Evolutionary conservation across 2,113 vertebrate species (phyloP).

Genomic region (Leptobrachium ailaonicum): DNA sequence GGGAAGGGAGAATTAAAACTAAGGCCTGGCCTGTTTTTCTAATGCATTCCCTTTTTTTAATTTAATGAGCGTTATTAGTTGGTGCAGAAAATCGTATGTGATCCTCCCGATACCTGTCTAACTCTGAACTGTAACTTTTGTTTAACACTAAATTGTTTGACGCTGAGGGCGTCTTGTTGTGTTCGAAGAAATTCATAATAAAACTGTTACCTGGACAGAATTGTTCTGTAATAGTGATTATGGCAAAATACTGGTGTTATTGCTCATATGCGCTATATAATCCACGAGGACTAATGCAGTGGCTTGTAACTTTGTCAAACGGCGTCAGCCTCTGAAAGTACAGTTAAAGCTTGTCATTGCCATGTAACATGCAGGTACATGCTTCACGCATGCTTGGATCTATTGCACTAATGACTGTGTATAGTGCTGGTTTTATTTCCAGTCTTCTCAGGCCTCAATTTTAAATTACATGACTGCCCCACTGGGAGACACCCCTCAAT

Average conservation of each 20-base stretch:
- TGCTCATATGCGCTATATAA: too few relatives aligned
- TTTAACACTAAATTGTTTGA: constrained; percentile 42
- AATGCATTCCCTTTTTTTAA: too few relatives aligned
- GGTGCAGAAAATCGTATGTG: constrained; percentile 2
- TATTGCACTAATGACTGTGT: constrained; percentile 12
- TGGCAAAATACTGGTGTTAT: too few relatives aligned
- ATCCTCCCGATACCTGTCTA: constrained; percentile 10
- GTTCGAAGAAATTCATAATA: constrained; percentile 35
- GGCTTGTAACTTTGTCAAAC: neutral
- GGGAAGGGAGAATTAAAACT: too few relatives aligned
- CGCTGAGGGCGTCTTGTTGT: constrained; percentile 16
- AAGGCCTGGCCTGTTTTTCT: too few relatives aligned
- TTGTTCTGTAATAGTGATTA: too few relatives aligned
- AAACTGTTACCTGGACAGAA: constrained; percentile 22
- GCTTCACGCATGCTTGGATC: constrained; percentile 52
- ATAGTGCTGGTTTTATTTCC: neutral
- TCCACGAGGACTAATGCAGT: too few relatives aligned
- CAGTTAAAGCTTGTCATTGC: constrained; percentile 74
- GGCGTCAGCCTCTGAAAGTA: constrained; percentile 52
- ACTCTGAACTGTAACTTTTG: constrained; percentile 29
- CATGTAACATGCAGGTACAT: constrained; percentile 61
- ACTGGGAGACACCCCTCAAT: neutral
- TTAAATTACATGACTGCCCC: neutral
- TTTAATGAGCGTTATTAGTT: neutral
- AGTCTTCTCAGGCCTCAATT: constrained; percentile 3